These are phyloP conservation scores for Nothocercus nigrocapillus DNA, from an alignment of 2,113 vertebrate species.

Conservation along the genomic window DNA sequence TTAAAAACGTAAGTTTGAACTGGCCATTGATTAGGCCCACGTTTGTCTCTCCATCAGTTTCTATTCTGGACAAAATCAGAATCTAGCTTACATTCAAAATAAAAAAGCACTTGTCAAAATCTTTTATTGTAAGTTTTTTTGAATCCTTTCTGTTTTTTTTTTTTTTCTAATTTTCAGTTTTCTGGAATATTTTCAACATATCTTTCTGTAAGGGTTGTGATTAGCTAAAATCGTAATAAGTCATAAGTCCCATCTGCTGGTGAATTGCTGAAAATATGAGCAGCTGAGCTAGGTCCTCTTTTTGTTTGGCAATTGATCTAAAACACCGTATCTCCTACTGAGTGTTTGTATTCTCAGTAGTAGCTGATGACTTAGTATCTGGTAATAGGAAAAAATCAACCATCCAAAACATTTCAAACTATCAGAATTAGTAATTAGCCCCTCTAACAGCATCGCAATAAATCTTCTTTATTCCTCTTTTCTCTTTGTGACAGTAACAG, in stretches of 20 bases:
- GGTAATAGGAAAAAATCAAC: constrained; percentile 27
- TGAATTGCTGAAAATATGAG: constrained; percentile 61
- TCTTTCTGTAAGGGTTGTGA: not conserved
- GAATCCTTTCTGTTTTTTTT: not conserved
- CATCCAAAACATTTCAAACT: constrained; percentile 40
- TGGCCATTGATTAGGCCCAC: not conserved
- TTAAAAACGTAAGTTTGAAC: not conserved
- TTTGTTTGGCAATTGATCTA: constrained; percentile 58
- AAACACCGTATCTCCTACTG: constrained; percentile 45
- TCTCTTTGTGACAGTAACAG: not conserved
- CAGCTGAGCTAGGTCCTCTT: constrained; percentile 37
- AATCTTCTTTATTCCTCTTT: constrained; percentile 46
- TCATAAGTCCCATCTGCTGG: constrained; percentile 18
- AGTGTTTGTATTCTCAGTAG: constrained; percentile 50
- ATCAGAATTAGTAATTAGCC: constrained; percentile 45
- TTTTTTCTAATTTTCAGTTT: not conserved
- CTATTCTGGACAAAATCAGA: not conserved
- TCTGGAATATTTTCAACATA: not conserved
- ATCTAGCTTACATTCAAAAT: not conserved
- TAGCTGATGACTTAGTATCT: not conserved
- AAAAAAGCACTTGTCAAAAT: accelerated
- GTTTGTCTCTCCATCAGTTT: not conserved
- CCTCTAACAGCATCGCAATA: not conserved
- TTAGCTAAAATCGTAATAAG: not conserved
- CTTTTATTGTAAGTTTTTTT: not conserved